phyloP scores from a whole-genome alignment of 2,888 invertebrate species.

The Dendrolimus pini region DNA sequence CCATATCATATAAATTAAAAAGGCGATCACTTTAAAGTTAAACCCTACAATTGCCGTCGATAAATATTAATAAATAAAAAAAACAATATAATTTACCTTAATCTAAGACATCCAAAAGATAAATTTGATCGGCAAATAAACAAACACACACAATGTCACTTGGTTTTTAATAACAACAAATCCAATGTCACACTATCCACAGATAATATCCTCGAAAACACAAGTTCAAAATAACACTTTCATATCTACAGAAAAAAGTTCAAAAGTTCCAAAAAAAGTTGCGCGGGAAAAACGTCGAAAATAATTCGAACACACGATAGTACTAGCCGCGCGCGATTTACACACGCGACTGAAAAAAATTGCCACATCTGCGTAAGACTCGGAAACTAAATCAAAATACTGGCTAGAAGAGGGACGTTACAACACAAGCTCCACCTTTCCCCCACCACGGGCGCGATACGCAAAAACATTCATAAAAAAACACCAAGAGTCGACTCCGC shows the following conservation, averaged over 20 bases:
- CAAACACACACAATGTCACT: conserved; percentile 38
- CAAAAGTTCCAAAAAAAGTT: conserved; percentile 30
- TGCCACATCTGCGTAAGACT: conserved; percentile 73
- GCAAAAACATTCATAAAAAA: conserved; percentile 76
- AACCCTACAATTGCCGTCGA: too few species aligned
- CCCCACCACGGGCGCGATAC: conserved; percentile 57
- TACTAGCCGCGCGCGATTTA: conserved; percentile 61
- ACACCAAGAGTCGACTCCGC: conserved; percentile 50
- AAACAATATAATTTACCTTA: conserved; percentile 48
- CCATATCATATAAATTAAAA: too few species aligned
- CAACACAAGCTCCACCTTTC: conserved; percentile 68
- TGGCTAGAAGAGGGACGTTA: conserved; percentile 73
- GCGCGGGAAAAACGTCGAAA: conserved; percentile 44
- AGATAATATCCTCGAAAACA: conserved; percentile 15
- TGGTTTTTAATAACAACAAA: conserved; percentile 28
- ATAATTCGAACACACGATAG: conserved; percentile 38
- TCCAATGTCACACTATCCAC: conserved; percentile 41
- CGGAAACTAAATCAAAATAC: conserved; percentile 77
- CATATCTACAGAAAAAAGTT: conserved; percentile 31
- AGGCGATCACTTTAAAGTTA: too few species aligned
- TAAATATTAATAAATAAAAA: too few species aligned
- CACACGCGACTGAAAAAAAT: conserved; percentile 75
- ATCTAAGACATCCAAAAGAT: conserved; percentile 58
- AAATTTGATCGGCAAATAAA: conserved; percentile 25
- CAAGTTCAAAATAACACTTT: conserved; percentile 27